Evolutionary conservation across 2,113 vertebrate genomes (phyloP), one percentile per base, ranked within the genome.

Genomic region (Beaufortia kweichowensis): DNA sequence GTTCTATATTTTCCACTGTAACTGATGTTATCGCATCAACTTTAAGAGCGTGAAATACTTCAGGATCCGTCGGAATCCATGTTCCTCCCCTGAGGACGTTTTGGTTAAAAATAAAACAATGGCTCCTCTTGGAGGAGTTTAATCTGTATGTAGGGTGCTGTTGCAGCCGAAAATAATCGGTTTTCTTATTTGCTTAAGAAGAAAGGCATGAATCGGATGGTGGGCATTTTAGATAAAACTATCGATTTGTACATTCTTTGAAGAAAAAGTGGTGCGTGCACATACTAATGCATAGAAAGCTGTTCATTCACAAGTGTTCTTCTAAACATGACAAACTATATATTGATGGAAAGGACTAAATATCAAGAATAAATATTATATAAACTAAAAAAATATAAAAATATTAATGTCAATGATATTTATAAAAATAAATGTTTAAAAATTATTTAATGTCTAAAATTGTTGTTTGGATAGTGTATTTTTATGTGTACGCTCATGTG

Each of bases 51-150:
- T 26, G 56, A 62, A 46, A 78, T 60, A 19, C 62, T 39, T n/a
- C n/a, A 24, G 48, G 69, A 78, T 75, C 73, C 31, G 67, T 55
- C 43, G 23, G 48, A 75, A 78, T 75, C 67, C 29, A 21, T 74
- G 59, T 26, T 60, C 35, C 43, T 26, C 61, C 31, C 66, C 29
- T 2, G 41, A 63, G 66, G 48, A 50, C 75, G 62, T 68, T 66
- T 35, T 23, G 43, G 41, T 23, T n/a, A 29, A 43, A 53, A 62
- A 69, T 26, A 50, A 53, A 78, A 68, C 63, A 43, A 60, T 61
- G 65, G 41, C 46, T 24, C 21, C 76, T 82, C 65, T 64, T 31
- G 29, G 3, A 46, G 48, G 43, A 33, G 33, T 43, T n/a, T 43
- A 35, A 78, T 48, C 29, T 77, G 61, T 26, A 73, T 50, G 60